Conservation (phyloP, 2,113 vertebrate species). For the Bombycilla garrulus region DNA sequence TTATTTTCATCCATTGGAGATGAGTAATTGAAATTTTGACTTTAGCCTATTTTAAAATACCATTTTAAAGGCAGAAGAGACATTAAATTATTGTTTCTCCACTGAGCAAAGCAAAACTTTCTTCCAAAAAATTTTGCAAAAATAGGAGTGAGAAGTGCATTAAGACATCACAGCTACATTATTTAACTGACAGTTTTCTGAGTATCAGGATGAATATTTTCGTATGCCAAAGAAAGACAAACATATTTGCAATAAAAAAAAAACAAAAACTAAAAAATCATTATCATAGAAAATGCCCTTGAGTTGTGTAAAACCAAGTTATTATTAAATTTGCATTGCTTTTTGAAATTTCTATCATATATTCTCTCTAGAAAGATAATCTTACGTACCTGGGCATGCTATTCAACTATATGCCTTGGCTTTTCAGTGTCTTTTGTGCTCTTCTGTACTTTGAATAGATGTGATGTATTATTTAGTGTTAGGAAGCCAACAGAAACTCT, state of each 20-base stretch:
- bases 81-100: not conserved
- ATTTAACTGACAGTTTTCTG: not conserved
- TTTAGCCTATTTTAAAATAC: not conserved
- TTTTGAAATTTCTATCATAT: not conserved
- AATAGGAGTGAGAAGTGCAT: not conserved
- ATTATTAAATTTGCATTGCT: not conserved
- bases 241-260: not conserved
- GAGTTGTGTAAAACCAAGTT: not conserved
- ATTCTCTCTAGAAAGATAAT: not conserved
- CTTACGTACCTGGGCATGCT: not conserved
- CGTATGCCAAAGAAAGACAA: not conserved
- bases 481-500: not conserved
- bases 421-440: not conserved
- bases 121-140: not conserved
- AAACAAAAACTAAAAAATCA: not conserved
- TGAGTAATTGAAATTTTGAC: not conserved
- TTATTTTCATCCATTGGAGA: not conserved
- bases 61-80: not conserved
- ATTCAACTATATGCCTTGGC: not conserved
- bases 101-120: not conserved
- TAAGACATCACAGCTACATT: not conserved
- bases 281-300: not conserved
- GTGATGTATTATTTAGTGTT: not conserved
- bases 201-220: not conserved
- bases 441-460: not conserved